Percentiles rank a stretch among this genome's conserved stretches.
These are phyloP conservation scores for Keiferia lycopersicella DNA, from an alignment of 2,888 invertebrate species.

Conservation along the genomic window DNA sequence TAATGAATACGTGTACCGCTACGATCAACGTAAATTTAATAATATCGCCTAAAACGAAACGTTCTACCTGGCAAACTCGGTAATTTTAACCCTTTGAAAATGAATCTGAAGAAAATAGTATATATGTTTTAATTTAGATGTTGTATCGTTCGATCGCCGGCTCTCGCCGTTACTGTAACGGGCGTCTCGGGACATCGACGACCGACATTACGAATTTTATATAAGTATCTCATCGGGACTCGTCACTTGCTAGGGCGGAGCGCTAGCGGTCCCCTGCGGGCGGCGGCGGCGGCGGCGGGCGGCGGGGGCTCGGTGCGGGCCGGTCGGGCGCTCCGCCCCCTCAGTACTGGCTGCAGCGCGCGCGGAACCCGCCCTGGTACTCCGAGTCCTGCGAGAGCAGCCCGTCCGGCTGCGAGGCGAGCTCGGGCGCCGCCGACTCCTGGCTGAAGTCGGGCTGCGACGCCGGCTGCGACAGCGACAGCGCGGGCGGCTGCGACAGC, in stretches of 20 bases:
- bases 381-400: constrained; percentile 96
- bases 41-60: constrained; percentile 43
- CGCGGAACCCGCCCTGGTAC: constrained; percentile 88
- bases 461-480: constrained; percentile 87
- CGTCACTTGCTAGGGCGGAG: constrained; percentile 1
- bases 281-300: no score
- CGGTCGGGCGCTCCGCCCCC: constrained; percentile 94
- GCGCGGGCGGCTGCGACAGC: constrained; percentile 86
- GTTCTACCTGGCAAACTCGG: constrained; percentile 39
- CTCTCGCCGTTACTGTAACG: background rate
- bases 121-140: background rate
- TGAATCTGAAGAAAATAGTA: constrained; percentile 24
- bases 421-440: constrained; percentile 92
- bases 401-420: constrained; percentile 96
- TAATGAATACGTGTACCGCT: constrained; percentile 45
- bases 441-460: constrained; percentile 88
- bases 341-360: constrained; percentile 87
- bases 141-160: background rate
- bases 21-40: constrained; percentile 53
- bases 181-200: background rate
- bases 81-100: constrained; percentile 25
- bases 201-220: constrained; percentile 8
- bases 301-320: constrained; percentile 49
- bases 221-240: constrained; percentile 2
- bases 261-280: constrained; percentile 8